phyloP scores from a whole-genome alignment of 2,888 invertebrate genomes.

The Eumacrocentrus americanus region DNA sequence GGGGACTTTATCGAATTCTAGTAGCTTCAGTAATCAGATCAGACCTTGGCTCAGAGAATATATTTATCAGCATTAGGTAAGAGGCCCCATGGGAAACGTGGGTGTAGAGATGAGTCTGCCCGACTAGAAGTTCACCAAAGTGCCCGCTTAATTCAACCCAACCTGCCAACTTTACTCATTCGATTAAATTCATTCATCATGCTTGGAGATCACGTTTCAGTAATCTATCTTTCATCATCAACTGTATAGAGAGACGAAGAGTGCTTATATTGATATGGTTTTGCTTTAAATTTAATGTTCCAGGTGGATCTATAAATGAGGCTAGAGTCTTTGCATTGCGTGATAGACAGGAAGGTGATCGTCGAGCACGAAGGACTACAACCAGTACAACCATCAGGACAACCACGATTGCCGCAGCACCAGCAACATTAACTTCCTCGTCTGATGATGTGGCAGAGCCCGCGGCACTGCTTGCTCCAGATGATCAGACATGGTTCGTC shows the following conservation, averaged over 20 bases:
- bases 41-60: conserved; percentile 27
- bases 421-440: conserved; percentile 44
- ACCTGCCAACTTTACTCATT: conserved; percentile 1
- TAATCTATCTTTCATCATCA: neutral
- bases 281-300: conserved; percentile 15
- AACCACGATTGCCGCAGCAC: conserved; percentile 30
- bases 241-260: neutral
- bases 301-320: conserved; percentile 56
- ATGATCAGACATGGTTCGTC: conserved; percentile 54
- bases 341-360: conserved; percentile 52
- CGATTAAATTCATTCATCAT: conserved; percentile 14
- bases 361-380: conserved; percentile 52
- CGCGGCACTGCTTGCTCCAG: conserved; percentile 55
- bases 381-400: conserved; percentile 41
- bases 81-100: conserved; percentile 8
- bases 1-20: conserved; percentile 47
- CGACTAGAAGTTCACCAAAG: conserved; percentile 21
- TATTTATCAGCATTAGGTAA: conserved; percentile 26
- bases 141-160: conserved; percentile 17
- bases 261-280: neutral
- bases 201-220: neutral
- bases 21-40: conserved; percentile 44
- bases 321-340: conserved; percentile 56
- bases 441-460: conserved; percentile 51
- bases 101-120: conserved; percentile 16